A percentile compares a stretch with the other conserved stretches of the same genome.
These are phyloP conservation scores for Platypus cylindrus DNA, from an alignment of 2,888 invertebrate species.

Conservation along the genomic window DNA sequence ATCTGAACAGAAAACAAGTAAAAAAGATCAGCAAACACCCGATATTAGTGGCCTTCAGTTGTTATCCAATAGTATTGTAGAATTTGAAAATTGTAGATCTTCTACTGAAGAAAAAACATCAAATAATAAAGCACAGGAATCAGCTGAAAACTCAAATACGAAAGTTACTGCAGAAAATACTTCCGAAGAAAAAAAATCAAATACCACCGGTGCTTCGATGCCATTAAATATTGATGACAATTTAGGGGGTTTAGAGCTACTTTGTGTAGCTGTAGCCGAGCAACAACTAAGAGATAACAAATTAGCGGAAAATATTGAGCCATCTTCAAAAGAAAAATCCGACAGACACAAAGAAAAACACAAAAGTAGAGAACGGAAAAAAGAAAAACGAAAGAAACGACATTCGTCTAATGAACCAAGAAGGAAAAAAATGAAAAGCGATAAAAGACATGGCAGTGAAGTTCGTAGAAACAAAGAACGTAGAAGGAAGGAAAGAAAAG, in stretches of 20 bases:
- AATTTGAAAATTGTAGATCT: conserved; percentile 45
- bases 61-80: conserved; percentile 74
- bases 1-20: conserved; percentile 8
- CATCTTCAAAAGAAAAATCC: conserved; percentile 20
- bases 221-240: conserved; percentile 27
- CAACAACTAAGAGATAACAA: too few species aligned
- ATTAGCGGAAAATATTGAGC: conserved; percentile 56
- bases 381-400: conserved; percentile 37
- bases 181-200: not conserved
- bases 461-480: conserved; percentile 22
- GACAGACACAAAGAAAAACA: conserved; percentile 14
- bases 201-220: not conserved
- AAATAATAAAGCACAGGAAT: conserved; percentile 18
- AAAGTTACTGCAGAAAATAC: not conserved
- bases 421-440: conserved; percentile 31
- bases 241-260: conserved; percentile 55
- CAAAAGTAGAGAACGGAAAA: conserved; percentile 26
- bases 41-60: conserved; percentile 73
- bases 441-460: conserved; percentile 19
- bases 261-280: conserved; percentile 77
- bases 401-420: conserved; percentile 31
- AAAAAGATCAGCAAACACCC: conserved; percentile 31
- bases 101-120: conserved; percentile 17
- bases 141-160: not conserved
- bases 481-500: conserved; percentile 19